A percentile compares a stretch with the other conserved stretches of the same genome.
These are phyloP conservation scores for Petrolisthes manimaculis DNA, from an alignment of 2,888 invertebrate genomes.

Conservation along the genomic window DNA sequence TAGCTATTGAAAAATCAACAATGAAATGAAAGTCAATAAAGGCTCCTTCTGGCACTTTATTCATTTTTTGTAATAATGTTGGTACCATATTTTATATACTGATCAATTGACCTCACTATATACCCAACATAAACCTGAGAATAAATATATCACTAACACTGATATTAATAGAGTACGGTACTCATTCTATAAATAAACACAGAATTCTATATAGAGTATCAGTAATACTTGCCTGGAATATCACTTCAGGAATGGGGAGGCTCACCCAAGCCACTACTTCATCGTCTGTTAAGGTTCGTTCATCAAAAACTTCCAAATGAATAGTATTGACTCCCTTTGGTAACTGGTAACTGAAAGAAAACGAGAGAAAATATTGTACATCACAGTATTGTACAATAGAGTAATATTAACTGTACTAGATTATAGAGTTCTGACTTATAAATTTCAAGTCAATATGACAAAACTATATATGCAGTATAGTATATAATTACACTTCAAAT, in stretches of 20 bases:
- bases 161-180: no score
- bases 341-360: constrained; percentile 76
- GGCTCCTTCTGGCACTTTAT: no score
- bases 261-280: constrained; percentile 92
- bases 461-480: no score
- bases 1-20: no score
- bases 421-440: no score
- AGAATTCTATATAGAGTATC: background rate
- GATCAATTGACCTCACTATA: background rate
- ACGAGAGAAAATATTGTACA: background rate
- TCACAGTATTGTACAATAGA: background rate
- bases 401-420: no score
- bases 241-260: constrained; percentile 56
- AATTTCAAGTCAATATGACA: no score
- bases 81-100: no score
- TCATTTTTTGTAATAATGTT: no score
- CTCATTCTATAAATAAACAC: background rate
- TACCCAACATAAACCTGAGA: background rate
- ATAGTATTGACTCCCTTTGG: constrained; percentile 90
- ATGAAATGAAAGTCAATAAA: no score
- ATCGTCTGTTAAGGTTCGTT: constrained; percentile 95
- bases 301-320: constrained; percentile 95
- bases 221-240: constrained; percentile 43
- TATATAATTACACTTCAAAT: no score
- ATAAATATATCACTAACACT: no score